phyloP scores from a whole-genome alignment of 2,888 invertebrate species.

The Eremobia ochroleuca region DNA sequence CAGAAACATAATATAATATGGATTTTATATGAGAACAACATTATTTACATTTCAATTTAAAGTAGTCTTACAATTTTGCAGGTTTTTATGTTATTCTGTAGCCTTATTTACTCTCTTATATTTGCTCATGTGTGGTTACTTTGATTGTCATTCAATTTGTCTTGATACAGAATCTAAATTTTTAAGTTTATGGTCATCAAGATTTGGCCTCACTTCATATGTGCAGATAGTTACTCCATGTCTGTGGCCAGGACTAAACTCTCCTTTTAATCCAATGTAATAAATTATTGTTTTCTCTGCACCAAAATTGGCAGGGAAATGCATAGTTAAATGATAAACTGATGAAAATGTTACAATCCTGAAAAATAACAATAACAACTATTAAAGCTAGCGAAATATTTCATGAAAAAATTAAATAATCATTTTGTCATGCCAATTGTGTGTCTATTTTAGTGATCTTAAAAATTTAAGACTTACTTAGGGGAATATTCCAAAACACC shows the following conservation, averaged over 20 bases:
- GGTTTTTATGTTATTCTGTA: background rate
- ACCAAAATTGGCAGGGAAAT: conserved; percentile 97
- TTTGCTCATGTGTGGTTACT: conserved; percentile 36
- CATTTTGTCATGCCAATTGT: background rate
- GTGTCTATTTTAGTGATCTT: background rate
- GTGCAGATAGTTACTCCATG: conserved; percentile 98
- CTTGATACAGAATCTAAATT: conserved; percentile 92
- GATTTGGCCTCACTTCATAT: conserved; percentile 96
- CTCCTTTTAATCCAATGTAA: conserved; percentile 98
- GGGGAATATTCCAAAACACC: conserved; percentile 97
- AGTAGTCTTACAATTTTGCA: conserved; percentile 21
- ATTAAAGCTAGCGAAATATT: background rate
- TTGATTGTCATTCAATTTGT: conserved; percentile 86
- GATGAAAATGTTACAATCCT: conserved; percentile 98
- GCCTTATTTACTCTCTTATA: conserved; percentile 2
- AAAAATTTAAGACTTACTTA: conserved; percentile 92
- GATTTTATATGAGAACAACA: conserved; percentile 17
- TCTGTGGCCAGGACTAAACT: conserved; percentile 95
- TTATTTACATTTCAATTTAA: conserved; percentile 42
- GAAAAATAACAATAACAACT: conserved; percentile 69
- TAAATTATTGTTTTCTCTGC: conserved; percentile 96
- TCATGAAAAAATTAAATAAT: background rate
- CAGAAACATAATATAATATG: conserved; percentile 3
- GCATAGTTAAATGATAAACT: conserved; percentile 96
- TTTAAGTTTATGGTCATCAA: conserved; percentile 95